Evolutionary conservation across 2,113 vertebrate species (phyloP).

Genomic region (Chamaetylas fuelleborni): DNA sequence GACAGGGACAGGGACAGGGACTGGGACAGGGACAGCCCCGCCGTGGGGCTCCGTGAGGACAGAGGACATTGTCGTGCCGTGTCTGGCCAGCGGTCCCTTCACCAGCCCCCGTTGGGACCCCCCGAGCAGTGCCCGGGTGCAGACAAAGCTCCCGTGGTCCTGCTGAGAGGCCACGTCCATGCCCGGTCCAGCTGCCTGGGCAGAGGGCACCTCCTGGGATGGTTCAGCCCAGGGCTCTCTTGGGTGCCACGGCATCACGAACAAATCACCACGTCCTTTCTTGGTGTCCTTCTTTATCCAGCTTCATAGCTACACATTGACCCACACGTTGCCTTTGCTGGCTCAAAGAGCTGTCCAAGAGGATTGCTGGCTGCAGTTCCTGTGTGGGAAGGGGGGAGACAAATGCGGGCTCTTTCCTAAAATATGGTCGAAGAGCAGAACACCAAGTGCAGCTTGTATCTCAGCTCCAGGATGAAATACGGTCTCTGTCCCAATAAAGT

Average conservation of each 20-base stretch:
- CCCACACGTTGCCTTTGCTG: background rate
- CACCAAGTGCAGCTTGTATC: background rate
- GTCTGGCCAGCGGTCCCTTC: background rate
- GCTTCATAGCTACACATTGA: accelerated
- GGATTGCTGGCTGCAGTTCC: background rate
- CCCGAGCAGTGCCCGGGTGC: background rate
- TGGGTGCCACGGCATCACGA: accelerated
- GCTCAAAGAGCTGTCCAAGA: background rate
- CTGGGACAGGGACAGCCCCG: background rate
- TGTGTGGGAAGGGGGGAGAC: background rate
- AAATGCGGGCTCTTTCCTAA: background rate
- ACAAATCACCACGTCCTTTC: accelerated
- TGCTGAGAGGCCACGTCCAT: accelerated
- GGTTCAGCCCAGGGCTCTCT: accelerated
- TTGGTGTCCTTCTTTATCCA: background rate
- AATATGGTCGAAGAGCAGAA: background rate
- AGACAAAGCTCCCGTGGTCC: background rate
- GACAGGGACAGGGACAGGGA: no score
- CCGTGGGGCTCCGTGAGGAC: background rate
- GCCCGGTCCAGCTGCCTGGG: background rate
- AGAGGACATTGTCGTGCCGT: no score
- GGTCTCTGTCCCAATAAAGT: background rate
- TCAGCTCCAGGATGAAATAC: slow-evolving; percentile 1
- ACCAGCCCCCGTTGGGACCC: accelerated
- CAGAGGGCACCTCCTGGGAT: no score